Percentiles rank a stretch among this genome's conserved stretches.
phyloP scores from a whole-genome alignment of 2,797 vertebrate genomes.

The Typhlichthys eigenmanni region DNA sequence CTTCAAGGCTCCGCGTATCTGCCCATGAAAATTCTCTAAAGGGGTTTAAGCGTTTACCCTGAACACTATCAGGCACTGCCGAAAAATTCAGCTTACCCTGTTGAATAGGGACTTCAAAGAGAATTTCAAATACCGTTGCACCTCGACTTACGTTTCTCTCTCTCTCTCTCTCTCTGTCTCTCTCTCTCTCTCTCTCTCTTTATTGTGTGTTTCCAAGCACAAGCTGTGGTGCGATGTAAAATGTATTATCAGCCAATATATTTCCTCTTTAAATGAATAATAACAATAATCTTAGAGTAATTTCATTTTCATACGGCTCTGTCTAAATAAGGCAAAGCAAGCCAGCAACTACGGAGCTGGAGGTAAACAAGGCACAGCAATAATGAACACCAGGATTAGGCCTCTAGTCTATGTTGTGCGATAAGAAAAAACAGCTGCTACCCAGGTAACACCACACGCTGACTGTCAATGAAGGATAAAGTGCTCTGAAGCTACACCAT shows the following conservation, averaged over 20 bases:
- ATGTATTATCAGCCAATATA: conserved; percentile 75
- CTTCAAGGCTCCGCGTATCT: conserved; percentile 91
- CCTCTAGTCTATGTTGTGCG: conserved; percentile 60
- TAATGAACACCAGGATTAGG: conserved; percentile 76
- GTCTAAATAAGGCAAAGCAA: conserved; percentile 67
- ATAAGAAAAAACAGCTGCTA: conserved; percentile 69
- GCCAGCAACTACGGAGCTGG: conserved; percentile 63
- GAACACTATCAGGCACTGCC: conserved; percentile 94
- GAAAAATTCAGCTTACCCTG: conserved; percentile 98
- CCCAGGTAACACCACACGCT: conserved; percentile 58
- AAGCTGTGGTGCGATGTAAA: conserved; percentile 71
- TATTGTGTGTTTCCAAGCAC: conserved; percentile 75
- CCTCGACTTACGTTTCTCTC: conserved; percentile 77
- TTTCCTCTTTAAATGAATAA: conserved; percentile 81
- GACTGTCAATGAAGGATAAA: conserved; percentile 68
- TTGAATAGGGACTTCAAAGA: conserved; percentile 97
- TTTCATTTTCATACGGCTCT: conserved; percentile 67
- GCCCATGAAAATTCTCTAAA: conserved; percentile 98
- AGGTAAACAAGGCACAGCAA: conserved; percentile 71
- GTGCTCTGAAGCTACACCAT: conserved; percentile 46
- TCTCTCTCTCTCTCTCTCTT: conserved; percentile 65
- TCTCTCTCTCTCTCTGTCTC: conserved; percentile 37
- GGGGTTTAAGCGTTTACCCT: conserved; percentile 99
- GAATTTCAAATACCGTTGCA: conserved; percentile 92
- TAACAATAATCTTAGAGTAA: conserved; percentile 79